Base-by-base conservation (phyloP, 2,113 vertebrate genomes). In the Eira barbara region DNA sequence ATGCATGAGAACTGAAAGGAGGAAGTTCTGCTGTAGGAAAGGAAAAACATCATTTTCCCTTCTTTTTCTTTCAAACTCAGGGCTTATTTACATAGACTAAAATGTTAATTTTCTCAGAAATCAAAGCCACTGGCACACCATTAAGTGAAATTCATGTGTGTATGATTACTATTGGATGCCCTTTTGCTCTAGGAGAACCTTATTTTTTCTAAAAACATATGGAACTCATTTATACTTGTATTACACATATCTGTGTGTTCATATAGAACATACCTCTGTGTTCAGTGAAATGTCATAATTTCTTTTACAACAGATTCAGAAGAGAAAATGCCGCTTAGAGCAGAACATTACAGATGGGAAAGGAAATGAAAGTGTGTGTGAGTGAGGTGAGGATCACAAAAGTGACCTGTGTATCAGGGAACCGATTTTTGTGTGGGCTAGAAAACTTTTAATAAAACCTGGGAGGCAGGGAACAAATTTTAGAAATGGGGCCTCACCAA, bases 51-150 rank as follows among this genome's bases (percentile, higher is more conserved):
- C 29, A 65, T 89, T 97, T 96, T 89, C 63, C 57, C 71, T 96
- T 97, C 42, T 93, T 13, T 76, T 98, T 94, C 91, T 94, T 89
- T 97, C 89, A 94, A 93, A 97, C 93, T 20, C 79, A 96, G 86
- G 59, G 65, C 86, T 97, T 97, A 97, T 97, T 98, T 97, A 95
- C 89, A 94, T 89, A 93, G 86, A 87, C 89, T 47, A 45, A 97
- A 97, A 97, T 98, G 85, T 95, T 95, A 96, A 97, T 97, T 98
- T 97, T 97, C 82, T 89, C 36, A 95, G 85, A 97, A 97, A 97
- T 97, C 95, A 94, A 94, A 98, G 91, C 81, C 79, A 86, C 11
- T 57, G 85, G 71, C 61, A 97, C 85, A 63, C 42, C 55, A 65
- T 96, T 89, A 97, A 69, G 79, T 94, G 84, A 93, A 93, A 96